Percentiles rank a stretch among this genome's conserved stretches.
phyloP scores from a whole-genome alignment of 2,888 invertebrate species.

The Mythimna ferrago region DNA sequence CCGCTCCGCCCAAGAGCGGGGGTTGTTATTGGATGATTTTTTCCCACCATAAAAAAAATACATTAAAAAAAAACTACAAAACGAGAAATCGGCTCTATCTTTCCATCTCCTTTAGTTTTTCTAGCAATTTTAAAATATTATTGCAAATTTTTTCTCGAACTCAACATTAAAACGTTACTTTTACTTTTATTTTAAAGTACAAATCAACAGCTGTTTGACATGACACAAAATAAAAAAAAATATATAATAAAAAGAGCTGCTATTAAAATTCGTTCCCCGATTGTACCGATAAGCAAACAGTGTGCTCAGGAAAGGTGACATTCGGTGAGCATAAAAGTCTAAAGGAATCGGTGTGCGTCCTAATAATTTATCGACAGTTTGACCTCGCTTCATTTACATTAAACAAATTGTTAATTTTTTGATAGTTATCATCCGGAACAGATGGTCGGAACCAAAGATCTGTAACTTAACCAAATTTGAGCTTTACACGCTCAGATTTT shows the following conservation, averaged over 20 bases:
- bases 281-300: constrained; percentile 84
- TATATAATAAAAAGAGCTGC: constrained; percentile 63
- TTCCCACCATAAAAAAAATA: too few species aligned
- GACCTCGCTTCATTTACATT: constrained; percentile 89
- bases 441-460: constrained; percentile 78
- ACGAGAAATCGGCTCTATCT: too few species aligned
- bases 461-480: constrained; percentile 51
- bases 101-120: background rate
- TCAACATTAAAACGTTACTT: constrained; percentile 12
- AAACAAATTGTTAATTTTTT: constrained; percentile 91
- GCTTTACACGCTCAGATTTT: constrained; percentile 43
- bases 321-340: constrained; percentile 86
- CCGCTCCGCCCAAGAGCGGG: too few species aligned
- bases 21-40: too few species aligned
- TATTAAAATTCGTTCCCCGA: constrained; percentile 81
- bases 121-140: background rate
- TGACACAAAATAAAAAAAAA: constrained; percentile 80
- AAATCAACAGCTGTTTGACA: constrained; percentile 76
- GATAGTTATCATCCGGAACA: constrained; percentile 90
- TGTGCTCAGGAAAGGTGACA: constrained; percentile 86
- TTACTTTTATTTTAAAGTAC: constrained; percentile 48
- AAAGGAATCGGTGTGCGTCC: constrained; percentile 84
- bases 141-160: background rate
- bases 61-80: too few species aligned
- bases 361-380: constrained; percentile 88